Conservation (phyloP, 1,140 invertebrate species). For the Epicauta chinensis region DNA sequence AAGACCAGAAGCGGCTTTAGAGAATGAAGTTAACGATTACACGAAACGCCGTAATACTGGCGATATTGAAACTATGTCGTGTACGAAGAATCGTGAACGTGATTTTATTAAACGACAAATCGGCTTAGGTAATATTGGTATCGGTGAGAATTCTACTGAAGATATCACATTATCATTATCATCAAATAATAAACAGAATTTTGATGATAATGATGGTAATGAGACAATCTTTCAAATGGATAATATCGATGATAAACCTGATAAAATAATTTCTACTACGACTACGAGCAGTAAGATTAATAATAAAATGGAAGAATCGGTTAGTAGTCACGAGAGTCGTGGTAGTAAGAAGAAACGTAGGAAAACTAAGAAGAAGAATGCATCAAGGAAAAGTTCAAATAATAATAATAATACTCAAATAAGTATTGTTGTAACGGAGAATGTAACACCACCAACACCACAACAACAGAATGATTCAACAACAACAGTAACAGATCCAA, state of each 20-base stretch:
- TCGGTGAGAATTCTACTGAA: constrained; percentile 34
- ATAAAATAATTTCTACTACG: background rate
- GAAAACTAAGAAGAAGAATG: constrained; percentile 72
- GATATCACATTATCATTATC: constrained; percentile 36
- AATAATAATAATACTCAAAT: constrained; percentile 27
- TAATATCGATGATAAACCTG: constrained; percentile 43
- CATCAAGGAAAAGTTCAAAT: constrained; percentile 59
- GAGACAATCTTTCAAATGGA: constrained; percentile 65
- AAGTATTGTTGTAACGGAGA: background rate
- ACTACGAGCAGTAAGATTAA: background rate
- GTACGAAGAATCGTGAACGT: constrained; percentile 30
- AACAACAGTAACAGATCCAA: constrained; percentile 34
- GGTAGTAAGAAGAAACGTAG: constrained; percentile 63
- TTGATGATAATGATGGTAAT: constrained; percentile 42
- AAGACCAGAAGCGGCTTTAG: constrained; percentile 23
- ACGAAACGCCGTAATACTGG: constrained; percentile 47
- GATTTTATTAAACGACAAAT: constrained; percentile 41
- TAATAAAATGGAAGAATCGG: constrained; percentile 8
- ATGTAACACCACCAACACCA: background rate
- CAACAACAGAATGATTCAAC: background rate
- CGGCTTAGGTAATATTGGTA: constrained; percentile 38
- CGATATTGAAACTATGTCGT: constrained; percentile 27
- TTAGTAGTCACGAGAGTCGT: constrained; percentile 40
- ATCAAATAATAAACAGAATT: constrained; percentile 31
- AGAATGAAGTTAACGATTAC: constrained; percentile 58